Evolutionary conservation across 2,797 vertebrate species (phyloP), one percentile per base, ranked within the genome.

Genomic region (Eupleurogrammus muticus): DNA sequence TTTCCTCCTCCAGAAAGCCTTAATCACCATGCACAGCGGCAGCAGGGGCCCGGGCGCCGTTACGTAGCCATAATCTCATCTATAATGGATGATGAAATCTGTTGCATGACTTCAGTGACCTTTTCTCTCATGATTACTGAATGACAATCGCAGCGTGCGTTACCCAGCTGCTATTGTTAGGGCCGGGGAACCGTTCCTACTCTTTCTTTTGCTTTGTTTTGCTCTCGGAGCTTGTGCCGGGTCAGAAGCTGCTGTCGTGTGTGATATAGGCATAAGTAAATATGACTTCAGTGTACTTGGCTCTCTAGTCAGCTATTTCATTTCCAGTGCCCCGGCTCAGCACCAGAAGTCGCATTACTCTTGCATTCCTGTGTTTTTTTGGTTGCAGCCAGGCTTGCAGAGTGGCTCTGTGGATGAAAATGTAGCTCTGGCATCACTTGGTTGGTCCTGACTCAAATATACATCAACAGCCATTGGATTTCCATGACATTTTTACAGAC

Each of bases 61-160:
- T 71, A 64, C 72, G 75, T 42, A 66, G 58, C 55, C 62, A 2
- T 49, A 44, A 66, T 51, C 55, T 79, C 55, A 70, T 84, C 70
- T 72, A 82, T 83, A 82, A 86, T 83, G 58, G 60, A 84, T 81
- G 77, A 72, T 58, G 44, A 78, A 86, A 82, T 74, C 24, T 62
- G 58, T 53, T 47, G 63, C 35, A 64, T 63, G 53, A 68, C 64
- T 82, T 56, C 44, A 58, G 61, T 3, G 56, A 83, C 75, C 79
- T 84, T 80, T 81, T 61, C 61, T 79, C 57, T 76, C 36, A 68
- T 73, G 59, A 58, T 62, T 67, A 23, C 59, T 47, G 64, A 48
- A 46, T 82, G 66, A 60, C 54, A 64, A 72, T 77, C 44, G 20
- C 51, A 17, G 40, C 6, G 16, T 42, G 34, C 40, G 46, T 52